Evolutionary conservation across 92 coral and sea anemone genomes (phyloP), one percentile per base, ranked within the genome.

Genomic region (Micromussa lordhowensis): DNA sequence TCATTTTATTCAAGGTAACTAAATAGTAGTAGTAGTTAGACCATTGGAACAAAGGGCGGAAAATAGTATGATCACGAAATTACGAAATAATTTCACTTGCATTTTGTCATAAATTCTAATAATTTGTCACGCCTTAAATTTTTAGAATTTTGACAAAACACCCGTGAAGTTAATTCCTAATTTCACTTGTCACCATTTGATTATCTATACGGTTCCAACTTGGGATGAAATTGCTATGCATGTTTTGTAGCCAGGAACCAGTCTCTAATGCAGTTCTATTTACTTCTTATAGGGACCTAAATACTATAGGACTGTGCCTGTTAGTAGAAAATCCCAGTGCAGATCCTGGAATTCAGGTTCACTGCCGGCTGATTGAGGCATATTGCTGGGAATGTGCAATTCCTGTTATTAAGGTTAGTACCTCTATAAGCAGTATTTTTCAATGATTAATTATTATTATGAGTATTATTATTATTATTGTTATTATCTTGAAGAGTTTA

Each of bases 371-470:
- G 78, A 93, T 95, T 34, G 98, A 94, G 61, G 95, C 98, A 0
- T 95, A 94, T 70, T 95, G 98, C 87, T 95, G 98, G 98, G 98
- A 95, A 81, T 91, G 90, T 32, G 93, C 94, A 1, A 95, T 95
- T 68, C 98, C 98, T 64, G 96, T 95, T 12, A 85, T 95, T 17
- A 95, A 90, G 90, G 95, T 93, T 28, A 84, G 87, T 17, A 53
- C 1, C 26, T 21, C 32, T 78, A 31, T 0, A 26, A 31, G 48
- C 18, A n/a, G 14, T 72, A 17, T 72, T 31, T 72, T 31, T 72
- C n/a, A 8, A 15, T 24, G 14, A 28, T 66, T 28, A 24, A n/a
- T 28, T 12, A 24, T 66, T 11, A 66, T n/a, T n/a, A n/a, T n/a
- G n/a, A 22, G 1, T 64, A 21, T 24, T 28, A n/a, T 28, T 28